Evolutionary conservation across 2,888 invertebrate genomes (phyloP).

Genomic region (Ormyrus labotus): DNA sequence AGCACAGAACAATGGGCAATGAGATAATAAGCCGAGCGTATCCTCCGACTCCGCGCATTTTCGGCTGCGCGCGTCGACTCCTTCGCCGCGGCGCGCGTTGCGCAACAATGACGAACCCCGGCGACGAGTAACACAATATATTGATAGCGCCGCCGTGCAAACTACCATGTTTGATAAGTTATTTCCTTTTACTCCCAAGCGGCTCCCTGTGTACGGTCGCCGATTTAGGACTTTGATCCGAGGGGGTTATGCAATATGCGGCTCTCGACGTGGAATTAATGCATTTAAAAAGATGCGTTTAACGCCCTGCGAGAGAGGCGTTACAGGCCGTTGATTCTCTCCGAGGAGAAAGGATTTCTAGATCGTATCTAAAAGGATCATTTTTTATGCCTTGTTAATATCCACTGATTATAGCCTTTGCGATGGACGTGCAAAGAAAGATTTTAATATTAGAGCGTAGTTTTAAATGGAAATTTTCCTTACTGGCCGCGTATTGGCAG

Average conservation of each 20-base stretch:
- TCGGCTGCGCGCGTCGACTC: background rate
- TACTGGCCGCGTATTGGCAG: too few species aligned
- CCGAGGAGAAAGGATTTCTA: background rate
- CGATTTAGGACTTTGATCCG: background rate
- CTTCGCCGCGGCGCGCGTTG: slow-evolving; percentile 2
- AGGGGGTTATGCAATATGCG: background rate
- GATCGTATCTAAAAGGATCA: background rate
- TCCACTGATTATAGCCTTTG: background rate
- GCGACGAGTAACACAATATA: slow-evolving; percentile 26
- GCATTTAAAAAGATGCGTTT: too few species aligned
- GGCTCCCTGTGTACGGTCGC: too few species aligned
- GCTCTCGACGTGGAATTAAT: too few species aligned
- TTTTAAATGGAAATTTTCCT: too few species aligned
- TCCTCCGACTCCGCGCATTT: slow-evolving; percentile 45
- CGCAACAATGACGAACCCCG: slow-evolving; percentile 18
- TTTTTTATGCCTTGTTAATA: background rate
- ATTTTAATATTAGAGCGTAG: too few species aligned
- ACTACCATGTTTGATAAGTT: slow-evolving; percentile 29
- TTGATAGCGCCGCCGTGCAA: slow-evolving; percentile 15
- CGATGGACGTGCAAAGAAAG: too few species aligned
- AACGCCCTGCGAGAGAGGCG: too few species aligned
- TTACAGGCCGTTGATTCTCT: background rate
- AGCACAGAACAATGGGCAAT: slow-evolving; percentile 64
- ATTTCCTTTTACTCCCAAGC: slow-evolving; percentile 34
- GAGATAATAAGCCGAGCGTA: slow-evolving; percentile 63